Base-by-base conservation (phyloP, 2,113 vertebrate species). In the Rhinoptilus africanus region DNA sequence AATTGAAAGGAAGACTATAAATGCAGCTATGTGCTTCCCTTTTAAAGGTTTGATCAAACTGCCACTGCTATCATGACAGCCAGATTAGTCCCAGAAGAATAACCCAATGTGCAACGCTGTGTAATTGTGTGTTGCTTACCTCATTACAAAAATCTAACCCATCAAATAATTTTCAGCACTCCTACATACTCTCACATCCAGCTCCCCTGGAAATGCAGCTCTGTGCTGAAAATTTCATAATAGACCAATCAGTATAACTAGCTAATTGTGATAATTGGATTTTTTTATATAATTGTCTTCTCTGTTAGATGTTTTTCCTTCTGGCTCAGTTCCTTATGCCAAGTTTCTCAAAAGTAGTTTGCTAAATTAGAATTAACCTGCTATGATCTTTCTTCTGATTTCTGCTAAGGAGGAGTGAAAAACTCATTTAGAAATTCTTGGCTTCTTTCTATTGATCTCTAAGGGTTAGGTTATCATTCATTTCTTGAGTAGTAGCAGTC, bases 251-350 rank as follows among this genome's bases (percentile, higher is more conserved):
- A 96, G 89, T 87, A 78, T 77, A 97, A 88, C 74, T 67, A 98
- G 94, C 94, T 98, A 98, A 97, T 97, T 95, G 97, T 90, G 97
- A 94, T 98, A 96, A 97, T 92, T 97, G 96, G 97, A 95, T 96
- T 97, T 98, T 97, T 95, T 93, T 28, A 72, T 88, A 64, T 95
- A 96, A 97, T 97, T 96, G 91, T 97, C 88, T 92, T 96, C 86
- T 90, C 85, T 92, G 87, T 97, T 97, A 95, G 87, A 94, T 94
- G 91, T 91, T 94, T 91, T 78, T 97, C 81, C 95, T 97, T 95
- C 95, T 97, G 96, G 73, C 96, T 97, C 22, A 14, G 77, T 95
- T 97, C 95, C 87, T 96, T 84, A 53, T 93, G 86, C 93, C 90
- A 97, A 83, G 53, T 87, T 96, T 97, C 85, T 97, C 95, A 95